Evolutionary conservation across 1,140 invertebrate species (phyloP).

Genomic region (Sycophaga agraensis): DNA sequence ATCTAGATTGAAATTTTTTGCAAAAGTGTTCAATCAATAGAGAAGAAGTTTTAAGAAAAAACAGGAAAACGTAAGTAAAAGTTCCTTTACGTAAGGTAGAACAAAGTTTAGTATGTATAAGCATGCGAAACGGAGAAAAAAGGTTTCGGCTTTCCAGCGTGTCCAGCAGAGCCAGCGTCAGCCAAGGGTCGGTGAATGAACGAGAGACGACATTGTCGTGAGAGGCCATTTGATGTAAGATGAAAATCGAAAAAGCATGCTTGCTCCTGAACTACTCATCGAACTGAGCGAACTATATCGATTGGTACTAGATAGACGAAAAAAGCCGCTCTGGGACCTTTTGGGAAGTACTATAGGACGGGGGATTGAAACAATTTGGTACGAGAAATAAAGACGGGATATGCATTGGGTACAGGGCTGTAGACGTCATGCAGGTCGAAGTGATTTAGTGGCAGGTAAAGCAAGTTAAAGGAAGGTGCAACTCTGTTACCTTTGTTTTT

Average conservation of each 20-base stretch:
- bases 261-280: no score
- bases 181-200: slow-evolving; percentile 43
- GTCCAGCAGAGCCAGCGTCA: slow-evolving; percentile 41
- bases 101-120: no score
- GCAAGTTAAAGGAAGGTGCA: slow-evolving; percentile 54
- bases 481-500: slow-evolving; percentile 56
- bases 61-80: no score
- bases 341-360: not conserved
- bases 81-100: no score
- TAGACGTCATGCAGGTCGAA: not conserved
- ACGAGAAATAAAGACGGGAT: not conserved
- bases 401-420: not conserved
- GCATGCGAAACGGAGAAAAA: slow-evolving; percentile 31
- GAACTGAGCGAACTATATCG: no score
- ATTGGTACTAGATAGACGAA: not conserved
- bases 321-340: not conserved
- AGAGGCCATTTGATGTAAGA: slow-evolving; percentile 12
- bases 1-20: not conserved
- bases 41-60: slow-evolving; percentile 29
- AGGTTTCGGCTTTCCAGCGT: slow-evolving; percentile 37
- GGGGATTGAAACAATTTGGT: no score
- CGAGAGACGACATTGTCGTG: slow-evolving; percentile 20
- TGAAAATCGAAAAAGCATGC: slow-evolving; percentile 6
- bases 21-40: not conserved
- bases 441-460: not conserved